Evolutionary conservation across 2,797 vertebrate genomes (phyloP), one percentile per base, ranked within the genome.

Genomic region (Chelmon rostratus): DNA sequence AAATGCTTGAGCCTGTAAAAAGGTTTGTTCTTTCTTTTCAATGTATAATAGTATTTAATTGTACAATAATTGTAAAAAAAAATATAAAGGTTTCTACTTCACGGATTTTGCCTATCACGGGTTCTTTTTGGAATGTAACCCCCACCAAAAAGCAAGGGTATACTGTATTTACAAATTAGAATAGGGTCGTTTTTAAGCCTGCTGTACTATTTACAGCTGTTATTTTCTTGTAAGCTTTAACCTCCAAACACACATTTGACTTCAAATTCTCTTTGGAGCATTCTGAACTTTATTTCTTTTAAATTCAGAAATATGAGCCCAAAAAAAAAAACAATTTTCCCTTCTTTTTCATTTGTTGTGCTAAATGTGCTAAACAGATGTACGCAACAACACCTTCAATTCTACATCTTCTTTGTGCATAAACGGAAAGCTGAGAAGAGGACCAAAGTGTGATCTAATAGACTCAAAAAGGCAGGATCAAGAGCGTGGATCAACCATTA

Each of bases 391-490:
- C 15, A 54, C 47, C 50, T 56, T 74, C 8, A 44, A 35, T 64
- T 64, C 38, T 50, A 59, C 53, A 66, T 69, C 67, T 66, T 42
- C 47, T 76, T 53, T 59, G 18, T 37, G 69, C 80, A 44, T 59
- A 44, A 66, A 46, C 15, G 1, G 70, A 59, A 44, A 47, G 25
- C 52, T 57, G 44, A 69, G 25, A 74, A 58, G 65, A 50, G 33
- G 53, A 35, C 6, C 65, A n/a, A 33, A 66, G 53, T 54, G 73
- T 53, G 47, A 68, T 54, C 47, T 56, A 28, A 61, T 12, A 28
- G 62, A 67, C 47, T 79, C 11, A n/a, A 53, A 28, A 63, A 19
- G 13, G 40, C 49, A 46, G 12, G 47, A 33, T 23, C 19, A 40
- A 38, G 65, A 70, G 37, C 25, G 52, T 15, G 12, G 35, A 65